Conservation (phyloP, 2,888 invertebrate species). For the Andricus curvator region DNA sequence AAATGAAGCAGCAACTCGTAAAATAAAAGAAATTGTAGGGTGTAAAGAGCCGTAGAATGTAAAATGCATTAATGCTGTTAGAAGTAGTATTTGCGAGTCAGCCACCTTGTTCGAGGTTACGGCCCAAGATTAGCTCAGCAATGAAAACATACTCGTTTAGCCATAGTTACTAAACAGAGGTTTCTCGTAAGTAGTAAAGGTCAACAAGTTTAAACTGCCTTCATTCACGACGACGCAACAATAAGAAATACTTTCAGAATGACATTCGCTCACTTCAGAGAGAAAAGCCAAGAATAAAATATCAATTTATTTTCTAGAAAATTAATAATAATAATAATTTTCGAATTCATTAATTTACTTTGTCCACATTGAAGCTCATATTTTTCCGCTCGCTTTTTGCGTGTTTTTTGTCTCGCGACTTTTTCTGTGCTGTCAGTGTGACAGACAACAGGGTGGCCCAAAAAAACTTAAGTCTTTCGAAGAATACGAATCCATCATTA, state of each 20-base stretch:
- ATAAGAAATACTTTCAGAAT: neutral
- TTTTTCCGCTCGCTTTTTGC: too few species aligned
- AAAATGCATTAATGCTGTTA: neutral
- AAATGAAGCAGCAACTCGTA: neutral
- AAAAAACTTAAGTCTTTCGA: too few species aligned
- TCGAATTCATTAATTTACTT: too few species aligned
- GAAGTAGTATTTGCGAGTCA: constrained; percentile 12
- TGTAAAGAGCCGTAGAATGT: neutral
- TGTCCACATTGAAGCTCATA: too few species aligned
- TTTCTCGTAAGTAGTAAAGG: constrained; percentile 12
- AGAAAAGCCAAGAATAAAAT: too few species aligned
- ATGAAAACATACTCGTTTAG: constrained; percentile 16
- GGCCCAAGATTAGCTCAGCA: neutral
- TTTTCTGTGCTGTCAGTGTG: too few species aligned
- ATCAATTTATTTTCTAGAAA: too few species aligned
- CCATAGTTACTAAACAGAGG: neutral
- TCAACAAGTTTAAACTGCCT: constrained; percentile 8
- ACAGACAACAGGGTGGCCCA: too few species aligned
- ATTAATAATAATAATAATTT: too few species aligned
- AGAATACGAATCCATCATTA: too few species aligned
- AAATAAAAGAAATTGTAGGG: neutral
- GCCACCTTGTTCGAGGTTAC: constrained; percentile 12
- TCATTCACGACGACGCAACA: neutral
- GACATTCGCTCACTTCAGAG: too few species aligned
- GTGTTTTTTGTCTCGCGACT: too few species aligned